Evolutionary conservation across 1,140 invertebrate genomes (phyloP).

Genomic region (Drosophila bifasciata): DNA sequence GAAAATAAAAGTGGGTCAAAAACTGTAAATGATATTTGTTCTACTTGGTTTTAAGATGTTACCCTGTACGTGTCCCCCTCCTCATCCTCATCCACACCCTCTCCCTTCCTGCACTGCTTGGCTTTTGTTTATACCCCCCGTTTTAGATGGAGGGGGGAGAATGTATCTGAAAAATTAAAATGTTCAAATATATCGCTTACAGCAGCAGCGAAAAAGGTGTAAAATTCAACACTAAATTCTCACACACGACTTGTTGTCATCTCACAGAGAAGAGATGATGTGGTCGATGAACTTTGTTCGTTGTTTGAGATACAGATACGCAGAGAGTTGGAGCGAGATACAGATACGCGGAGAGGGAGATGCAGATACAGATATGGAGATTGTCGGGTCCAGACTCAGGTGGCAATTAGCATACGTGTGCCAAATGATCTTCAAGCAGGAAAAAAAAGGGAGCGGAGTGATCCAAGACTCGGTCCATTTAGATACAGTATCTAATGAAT

Average conservation of each 20-base stretch:
- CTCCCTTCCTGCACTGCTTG: neutral
- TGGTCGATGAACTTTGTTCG: slow-evolving; percentile 69
- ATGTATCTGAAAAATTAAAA: slow-evolving; percentile 47
- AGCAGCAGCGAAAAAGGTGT: slow-evolving; percentile 38
- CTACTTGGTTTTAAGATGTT: slow-evolving; percentile 80
- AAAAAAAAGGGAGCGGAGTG: neutral
- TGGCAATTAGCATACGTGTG: slow-evolving; percentile 66
- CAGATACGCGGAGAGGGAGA: slow-evolving; percentile 7
- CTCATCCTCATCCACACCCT: neutral
- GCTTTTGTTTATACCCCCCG: no score
- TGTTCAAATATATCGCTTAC: slow-evolving; percentile 28
- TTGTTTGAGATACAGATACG: slow-evolving; percentile 19
- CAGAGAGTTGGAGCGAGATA: slow-evolving; percentile 22
- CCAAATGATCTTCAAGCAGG: slow-evolving; percentile 38
- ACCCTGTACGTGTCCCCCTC: slow-evolving; percentile 2
- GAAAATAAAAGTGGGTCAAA: slow-evolving; percentile 78
- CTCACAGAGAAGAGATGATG: slow-evolving; percentile 41
- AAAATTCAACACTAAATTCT: slow-evolving; percentile 57
- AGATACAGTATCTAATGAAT: no score
- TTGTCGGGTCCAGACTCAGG: slow-evolving; percentile 1
- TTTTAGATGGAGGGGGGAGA: slow-evolving; percentile 3
- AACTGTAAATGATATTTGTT: slow-evolving; percentile 82
- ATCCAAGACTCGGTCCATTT: no score
- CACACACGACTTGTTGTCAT: slow-evolving; percentile 50
- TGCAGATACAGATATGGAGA: slow-evolving; percentile 7